Percentiles rank a stretch among this genome's conserved stretches.
phyloP scores from a whole-genome alignment of 2,888 invertebrate species.

The Arrhopalites spinosus region DNA sequence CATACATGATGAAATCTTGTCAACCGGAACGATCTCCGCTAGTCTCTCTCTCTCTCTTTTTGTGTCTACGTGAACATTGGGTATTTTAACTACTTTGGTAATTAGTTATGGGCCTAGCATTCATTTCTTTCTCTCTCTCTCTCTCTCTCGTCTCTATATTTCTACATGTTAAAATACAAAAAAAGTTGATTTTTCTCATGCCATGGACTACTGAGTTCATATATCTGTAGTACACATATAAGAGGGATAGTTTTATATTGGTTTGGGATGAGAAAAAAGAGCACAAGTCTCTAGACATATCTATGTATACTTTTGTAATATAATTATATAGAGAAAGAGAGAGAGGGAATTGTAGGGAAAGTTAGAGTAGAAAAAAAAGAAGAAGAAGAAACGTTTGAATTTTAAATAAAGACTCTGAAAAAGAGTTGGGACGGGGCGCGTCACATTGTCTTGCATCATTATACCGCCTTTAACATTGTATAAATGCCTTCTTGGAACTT shows the following conservation, averaged over 20 bases:
- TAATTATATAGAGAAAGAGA: slow-evolving; percentile 1
- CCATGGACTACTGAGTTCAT: neutral
- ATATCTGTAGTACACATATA: neutral
- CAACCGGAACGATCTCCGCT: slow-evolving; percentile 10
- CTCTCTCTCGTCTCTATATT: neutral
- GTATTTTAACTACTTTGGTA: slow-evolving; percentile 25
- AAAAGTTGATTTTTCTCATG: neutral
- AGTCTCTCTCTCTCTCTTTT: neutral
- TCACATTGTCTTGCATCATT: slow-evolving; percentile 50
- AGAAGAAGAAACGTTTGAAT: slow-evolving; percentile 43
- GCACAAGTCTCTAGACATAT: neutral
- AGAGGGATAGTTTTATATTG: neutral
- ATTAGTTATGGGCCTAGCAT: slow-evolving; percentile 23
- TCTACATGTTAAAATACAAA: neutral
- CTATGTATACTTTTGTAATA: neutral
- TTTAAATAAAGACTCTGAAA: slow-evolving; percentile 48
- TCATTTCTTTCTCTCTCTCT: slow-evolving; percentile 22
- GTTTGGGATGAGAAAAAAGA: neutral
- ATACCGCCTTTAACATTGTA: slow-evolving; percentile 56
- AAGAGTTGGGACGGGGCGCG: slow-evolving; percentile 15
- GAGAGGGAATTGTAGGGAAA: slow-evolving; percentile 30
- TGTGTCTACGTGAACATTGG: neutral
- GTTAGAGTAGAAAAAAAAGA: slow-evolving; percentile 2
- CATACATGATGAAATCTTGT: slow-evolving; percentile 27
- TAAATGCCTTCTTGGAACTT: slow-evolving; percentile 57